Conservation (phyloP, 2,113 vertebrate genomes). For the Pelodiscus sinensis region DNA sequence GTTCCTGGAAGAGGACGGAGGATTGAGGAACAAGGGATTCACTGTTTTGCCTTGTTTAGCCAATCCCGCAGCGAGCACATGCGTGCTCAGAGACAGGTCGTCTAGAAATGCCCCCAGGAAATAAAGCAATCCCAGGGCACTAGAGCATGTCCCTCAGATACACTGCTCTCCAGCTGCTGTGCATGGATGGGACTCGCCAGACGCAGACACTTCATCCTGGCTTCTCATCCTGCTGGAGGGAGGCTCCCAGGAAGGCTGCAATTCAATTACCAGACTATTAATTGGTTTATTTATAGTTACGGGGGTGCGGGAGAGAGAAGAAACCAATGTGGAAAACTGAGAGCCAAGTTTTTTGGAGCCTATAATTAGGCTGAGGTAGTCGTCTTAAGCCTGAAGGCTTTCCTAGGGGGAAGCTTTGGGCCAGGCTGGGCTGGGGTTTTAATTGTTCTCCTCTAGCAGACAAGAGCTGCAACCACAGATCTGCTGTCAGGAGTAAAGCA, state of each 20-base stretch:
- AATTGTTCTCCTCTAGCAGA: not conserved
- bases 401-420: not conserved
- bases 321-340: not conserved
- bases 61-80: constrained; percentile 63
- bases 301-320: not conserved
- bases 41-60: constrained; percentile 41
- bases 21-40: not conserved
- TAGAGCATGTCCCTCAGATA: constrained; percentile 69
- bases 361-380: not conserved
- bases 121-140: constrained; percentile 73
- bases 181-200: constrained; percentile 64
- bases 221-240: constrained; percentile 60
- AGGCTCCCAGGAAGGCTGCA: constrained; percentile 57
- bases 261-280: constrained; percentile 27
- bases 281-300: constrained; percentile 51
- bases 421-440: not conserved
- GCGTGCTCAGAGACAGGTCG: constrained; percentile 73
- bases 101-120: constrained; percentile 76
- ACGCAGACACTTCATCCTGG: constrained; percentile 66
- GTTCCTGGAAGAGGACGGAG: not conserved
- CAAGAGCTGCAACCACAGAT: not conserved
- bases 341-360: not conserved
- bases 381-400: not conserved
- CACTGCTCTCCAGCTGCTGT: constrained; percentile 73
- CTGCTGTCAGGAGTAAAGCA: constrained; percentile 29